Evolutionary conservation across 2,797 vertebrate genomes (phyloP).

Genomic region (Momotus momota): DNA sequence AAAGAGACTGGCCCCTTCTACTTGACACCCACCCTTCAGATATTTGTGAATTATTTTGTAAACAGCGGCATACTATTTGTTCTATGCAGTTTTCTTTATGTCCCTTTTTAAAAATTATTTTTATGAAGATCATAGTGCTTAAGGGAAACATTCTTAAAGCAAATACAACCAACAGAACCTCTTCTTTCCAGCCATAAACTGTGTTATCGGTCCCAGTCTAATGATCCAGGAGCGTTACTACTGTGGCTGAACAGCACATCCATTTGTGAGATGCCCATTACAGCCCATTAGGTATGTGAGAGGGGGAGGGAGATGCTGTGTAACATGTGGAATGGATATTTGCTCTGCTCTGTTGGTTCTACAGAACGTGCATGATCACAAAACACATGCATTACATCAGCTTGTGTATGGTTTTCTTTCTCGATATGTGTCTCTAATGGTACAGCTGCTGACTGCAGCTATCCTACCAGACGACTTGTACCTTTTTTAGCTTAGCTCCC

Average conservation of each 20-base stretch:
- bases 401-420: not conserved
- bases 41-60: no score
- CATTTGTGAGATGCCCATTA: slow-evolving; percentile 11
- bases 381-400: not conserved
- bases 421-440: not conserved
- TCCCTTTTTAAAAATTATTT: not conserved
- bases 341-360: not conserved
- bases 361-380: not conserved
- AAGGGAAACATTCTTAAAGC: not conserved
- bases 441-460: not conserved
- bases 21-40: no score
- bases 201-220: not conserved
- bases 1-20: no score
- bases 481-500: not conserved
- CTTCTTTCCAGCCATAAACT: not conserved
- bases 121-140: not conserved
- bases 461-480: not conserved
- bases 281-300: slow-evolving; percentile 8
- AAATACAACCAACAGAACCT: not conserved
- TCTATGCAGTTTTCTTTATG: not conserved
- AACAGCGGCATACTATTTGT: not conserved
- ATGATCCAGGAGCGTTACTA: not conserved
- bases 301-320: not conserved
- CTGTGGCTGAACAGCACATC: not conserved
- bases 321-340: slow-evolving; percentile 4